These are phyloP conservation scores for Ichneumon xanthorius DNA, from an alignment of 2,888 invertebrate genomes.

Conservation along the genomic window DNA sequence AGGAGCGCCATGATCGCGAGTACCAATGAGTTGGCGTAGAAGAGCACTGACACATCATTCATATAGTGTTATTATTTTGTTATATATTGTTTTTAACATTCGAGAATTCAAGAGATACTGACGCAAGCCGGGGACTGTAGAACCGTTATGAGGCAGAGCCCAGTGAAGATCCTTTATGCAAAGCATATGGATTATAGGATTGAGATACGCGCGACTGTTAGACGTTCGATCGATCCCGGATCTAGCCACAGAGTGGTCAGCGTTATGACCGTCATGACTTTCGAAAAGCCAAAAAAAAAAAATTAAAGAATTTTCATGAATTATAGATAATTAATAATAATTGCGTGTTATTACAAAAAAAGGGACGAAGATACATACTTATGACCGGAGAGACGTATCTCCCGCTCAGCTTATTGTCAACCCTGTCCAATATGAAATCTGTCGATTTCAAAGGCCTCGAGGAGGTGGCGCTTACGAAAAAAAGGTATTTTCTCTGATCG, in stretches of 20 bases:
- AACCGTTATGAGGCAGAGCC: slow-evolving; percentile 87
- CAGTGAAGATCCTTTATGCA: slow-evolving; percentile 87
- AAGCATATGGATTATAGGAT: slow-evolving; percentile 87
- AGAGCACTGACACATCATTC: slow-evolving; percentile 53
- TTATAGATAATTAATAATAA: not conserved
- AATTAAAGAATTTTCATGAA: not conserved
- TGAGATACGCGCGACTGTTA: slow-evolving; percentile 86
- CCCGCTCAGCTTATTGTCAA: slow-evolving; percentile 86
- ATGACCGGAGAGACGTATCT: slow-evolving; percentile 86
- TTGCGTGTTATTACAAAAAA: not conserved
- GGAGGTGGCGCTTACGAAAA: slow-evolving; percentile 79
- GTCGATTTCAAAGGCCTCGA: slow-evolving; percentile 88
- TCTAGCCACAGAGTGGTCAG: slow-evolving; percentile 87
- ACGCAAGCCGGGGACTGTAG: slow-evolving; percentile 71
- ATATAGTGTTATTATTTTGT: not conserved
- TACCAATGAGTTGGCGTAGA: too few relatives aligned
- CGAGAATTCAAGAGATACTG: slow-evolving; percentile 51
- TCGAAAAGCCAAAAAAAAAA: not conserved
- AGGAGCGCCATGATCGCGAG: slow-evolving; percentile 70
- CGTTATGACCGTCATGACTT: slow-evolving; percentile 87
- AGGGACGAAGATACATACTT: slow-evolving; percentile 71
- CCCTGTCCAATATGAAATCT: slow-evolving; percentile 86
- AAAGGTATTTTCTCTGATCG: not conserved
- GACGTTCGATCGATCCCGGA: slow-evolving; percentile 86
- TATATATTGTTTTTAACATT: not conserved